Conservation (phyloP, 23 tunicate genomes). For the Ascidia mentula region DNA sequence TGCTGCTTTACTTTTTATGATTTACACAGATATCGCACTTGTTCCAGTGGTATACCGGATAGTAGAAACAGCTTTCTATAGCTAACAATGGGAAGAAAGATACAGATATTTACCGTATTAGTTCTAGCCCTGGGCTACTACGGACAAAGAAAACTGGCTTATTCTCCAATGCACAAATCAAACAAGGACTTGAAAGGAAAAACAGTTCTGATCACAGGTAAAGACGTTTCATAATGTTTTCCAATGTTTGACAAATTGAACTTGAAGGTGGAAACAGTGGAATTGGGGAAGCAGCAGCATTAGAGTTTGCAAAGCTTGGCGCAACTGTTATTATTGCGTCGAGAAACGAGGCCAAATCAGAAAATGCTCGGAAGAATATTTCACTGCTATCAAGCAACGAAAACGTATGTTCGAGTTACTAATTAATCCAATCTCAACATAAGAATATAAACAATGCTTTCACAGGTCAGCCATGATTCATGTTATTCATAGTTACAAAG, state of each 20-base stretch:
- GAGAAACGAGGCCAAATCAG: slow-evolving; percentile 19
- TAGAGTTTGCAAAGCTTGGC: slow-evolving; percentile 36
- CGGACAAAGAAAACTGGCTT: neutral
- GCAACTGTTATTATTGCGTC: slow-evolving; percentile 35
- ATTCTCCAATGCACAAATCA: slow-evolving; percentile 19
- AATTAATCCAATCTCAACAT: too few species aligned
- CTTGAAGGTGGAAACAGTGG: slow-evolving; percentile 37
- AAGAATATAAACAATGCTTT: too few species aligned
- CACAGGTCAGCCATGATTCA: too few species aligned
- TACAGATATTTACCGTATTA: too few species aligned
- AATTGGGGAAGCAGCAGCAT: slow-evolving; percentile 30
- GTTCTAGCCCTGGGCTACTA: too few species aligned
- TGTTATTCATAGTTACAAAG: too few species aligned
- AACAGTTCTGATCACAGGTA: slow-evolving; percentile 37
- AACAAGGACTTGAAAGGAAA: slow-evolving; percentile 20
- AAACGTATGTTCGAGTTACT: slow-evolving; percentile 15
- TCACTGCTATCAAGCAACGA: slow-evolving; percentile 7
- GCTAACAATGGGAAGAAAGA: too few species aligned
- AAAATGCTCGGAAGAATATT: slow-evolving; percentile 6
- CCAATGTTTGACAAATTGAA: neutral
- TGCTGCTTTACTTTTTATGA: too few species aligned
- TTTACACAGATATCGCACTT: too few species aligned
- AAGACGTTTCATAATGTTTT: neutral
- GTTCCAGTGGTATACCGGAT: too few species aligned
- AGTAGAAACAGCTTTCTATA: too few species aligned